Conservation (phyloP, 2,888 invertebrate species). For the Nomada hirtipes region DNA sequence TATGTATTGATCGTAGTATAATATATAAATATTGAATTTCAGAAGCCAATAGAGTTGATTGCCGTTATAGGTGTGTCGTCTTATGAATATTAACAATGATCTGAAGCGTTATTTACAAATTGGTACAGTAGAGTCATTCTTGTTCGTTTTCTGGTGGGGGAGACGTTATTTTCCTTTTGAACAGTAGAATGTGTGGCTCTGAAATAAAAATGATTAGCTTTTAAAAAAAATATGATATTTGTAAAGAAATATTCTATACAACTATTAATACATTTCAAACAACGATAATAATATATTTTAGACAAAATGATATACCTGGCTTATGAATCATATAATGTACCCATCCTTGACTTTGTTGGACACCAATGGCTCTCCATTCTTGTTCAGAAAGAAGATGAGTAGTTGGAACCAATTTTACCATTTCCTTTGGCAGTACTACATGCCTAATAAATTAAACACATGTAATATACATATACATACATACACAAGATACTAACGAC, state of each 20-base stretch:
- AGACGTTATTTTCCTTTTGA: conserved; percentile 89
- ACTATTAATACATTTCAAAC: neutral
- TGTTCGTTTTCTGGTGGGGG: conserved; percentile 81
- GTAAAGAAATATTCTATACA: neutral
- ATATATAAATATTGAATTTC: conserved; percentile 5
- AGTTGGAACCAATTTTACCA: conserved; percentile 95
- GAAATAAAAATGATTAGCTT: conserved; percentile 79
- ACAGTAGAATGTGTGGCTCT: conserved; percentile 96
- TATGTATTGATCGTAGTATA: neutral
- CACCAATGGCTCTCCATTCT: conserved; percentile 97
- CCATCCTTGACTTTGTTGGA: conserved; percentile 99
- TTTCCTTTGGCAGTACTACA: conserved; percentile 96
- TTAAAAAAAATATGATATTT: neutral
- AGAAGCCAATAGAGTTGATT: conserved; percentile 8
- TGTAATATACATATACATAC: neutral
- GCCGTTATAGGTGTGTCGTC: conserved; percentile 61
- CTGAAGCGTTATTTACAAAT: conserved; percentile 65
- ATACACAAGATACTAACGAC: neutral
- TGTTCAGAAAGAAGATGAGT: conserved; percentile 96
- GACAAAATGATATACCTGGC: conserved; percentile 88
- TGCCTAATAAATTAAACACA: conserved; percentile 88
- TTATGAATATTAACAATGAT: conserved; percentile 70
- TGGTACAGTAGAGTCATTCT: conserved; percentile 35
- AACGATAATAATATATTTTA: conserved; percentile 5
- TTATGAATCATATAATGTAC: conserved; percentile 98